Evolutionary conservation across 2,797 vertebrate species (phyloP), one percentile per base, ranked within the genome.

Genomic region (Crypturellus tataupa): DNA sequence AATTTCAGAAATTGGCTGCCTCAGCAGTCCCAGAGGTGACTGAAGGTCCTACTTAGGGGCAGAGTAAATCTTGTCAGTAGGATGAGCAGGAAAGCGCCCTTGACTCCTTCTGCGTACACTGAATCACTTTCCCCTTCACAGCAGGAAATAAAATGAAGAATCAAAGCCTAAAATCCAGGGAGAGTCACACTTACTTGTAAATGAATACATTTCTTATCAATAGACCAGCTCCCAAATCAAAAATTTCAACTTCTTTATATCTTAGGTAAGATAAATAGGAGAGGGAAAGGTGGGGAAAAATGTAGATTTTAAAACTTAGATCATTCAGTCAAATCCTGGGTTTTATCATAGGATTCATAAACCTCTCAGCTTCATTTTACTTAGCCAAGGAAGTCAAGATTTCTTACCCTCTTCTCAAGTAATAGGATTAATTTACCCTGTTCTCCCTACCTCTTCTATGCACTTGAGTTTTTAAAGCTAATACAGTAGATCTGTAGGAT

Each of bases 21-120:
- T 95, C 88, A 92, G 94, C 92, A 95, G 23, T 64, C 51, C 8
- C 4, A 31, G 67, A 63, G 29, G 33, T 90, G 64, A 92, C 1
- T 69, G 70, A 83, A 80, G 51, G 29, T 89, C 39, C 9, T 82
- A 7, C 19, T 6, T 53, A 25, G 37, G 65, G 27, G 47, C 69
- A 80, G 76, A 92, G 90, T 81, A 89, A 90, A 96, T 93, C 56
- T 69, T 69, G 39, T 33, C 33, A 37, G 42, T 3, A 16, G 20
- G 19, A 21, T 18, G 58, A 80, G 12, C 24, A 75, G 40, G 6
- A 14, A 86, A 65, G 11, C 46, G 63, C 80, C 89, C 90, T 96
- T 95, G 72, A 75, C 47, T 86, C 23, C 58, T 68, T 85, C 55
- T 15, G 51, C 19, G n/a, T 14, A 49, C 20, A 15, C 21, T 78